Base-by-base conservation (phyloP, 1,140 invertebrate genomes). In the Drosophila sp. region DNA sequence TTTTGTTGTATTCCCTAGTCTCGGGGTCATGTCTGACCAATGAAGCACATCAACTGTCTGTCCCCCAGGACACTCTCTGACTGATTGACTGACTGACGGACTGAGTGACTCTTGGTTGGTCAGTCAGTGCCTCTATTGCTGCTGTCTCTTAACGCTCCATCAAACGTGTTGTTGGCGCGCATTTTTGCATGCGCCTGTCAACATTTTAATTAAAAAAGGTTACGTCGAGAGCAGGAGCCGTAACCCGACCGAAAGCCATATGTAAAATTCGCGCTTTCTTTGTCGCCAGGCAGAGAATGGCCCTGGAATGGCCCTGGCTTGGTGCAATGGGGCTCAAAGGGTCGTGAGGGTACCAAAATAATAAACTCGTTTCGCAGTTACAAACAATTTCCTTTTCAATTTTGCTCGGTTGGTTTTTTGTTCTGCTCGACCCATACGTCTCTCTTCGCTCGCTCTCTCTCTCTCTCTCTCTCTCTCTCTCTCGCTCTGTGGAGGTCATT, bases 181-280 rank as follows among this genome's bases (percentile, higher is more conserved):
- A 87, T 87, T 87, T 87, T 89, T 87, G 61, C 79, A 86, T 91
- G 89, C 63, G 87, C 87, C 86, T 91, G 90, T 91, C 90, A 91
- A 91, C 90, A 90, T 91, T 91, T 91, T 91, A 91, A 91, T 91
- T 91, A 91, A 91, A 91, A 91, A 91, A 91, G 90, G 90, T 90
- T 91, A 80, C 90, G 87, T 2, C 11, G 38, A 25, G 38, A 53
- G 53, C 25, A 27, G 29, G 36, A 43, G 16, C 27, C 16, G 32
- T 6, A 18, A 11, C 18, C 18, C 41, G 7, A 34, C 36, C 18
- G 36, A 78, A 72, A 77, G 79, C 70, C 79, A 83, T 89, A 87
- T 79, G 83, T 65, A 83, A 89, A 89, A 89, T 74, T 89, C 76
- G 83, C 83, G 83, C 80, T 89, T 89, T 83, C 83, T 75, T 82